Conservation (phyloP, 2,113 vertebrate species). For the Apus apus region DNA sequence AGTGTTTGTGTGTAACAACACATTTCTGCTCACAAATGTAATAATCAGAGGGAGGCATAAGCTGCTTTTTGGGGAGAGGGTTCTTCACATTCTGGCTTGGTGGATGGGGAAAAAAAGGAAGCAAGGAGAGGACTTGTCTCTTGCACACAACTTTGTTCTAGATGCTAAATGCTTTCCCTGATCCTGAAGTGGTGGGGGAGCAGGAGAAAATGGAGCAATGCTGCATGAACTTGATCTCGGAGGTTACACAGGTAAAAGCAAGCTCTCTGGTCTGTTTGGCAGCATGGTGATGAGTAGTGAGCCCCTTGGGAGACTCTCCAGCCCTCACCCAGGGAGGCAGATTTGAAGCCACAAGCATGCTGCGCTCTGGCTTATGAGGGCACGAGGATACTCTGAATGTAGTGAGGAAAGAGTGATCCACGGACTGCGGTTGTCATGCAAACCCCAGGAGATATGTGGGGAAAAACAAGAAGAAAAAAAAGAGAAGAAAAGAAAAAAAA, state of each 20-base stretch:
- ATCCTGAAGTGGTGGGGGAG: neutral
- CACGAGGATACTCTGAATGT: neutral
- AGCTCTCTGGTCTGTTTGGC: neutral
- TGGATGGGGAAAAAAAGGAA: neutral
- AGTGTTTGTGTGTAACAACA: neutral
- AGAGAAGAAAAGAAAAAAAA: neutral
- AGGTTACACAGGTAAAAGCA: neutral
- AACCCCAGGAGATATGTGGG: neutral
- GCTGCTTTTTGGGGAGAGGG: neutral
- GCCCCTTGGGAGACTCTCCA: neutral
- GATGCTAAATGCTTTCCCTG: neutral
- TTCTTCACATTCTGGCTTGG: neutral
- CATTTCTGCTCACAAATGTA: neutral
- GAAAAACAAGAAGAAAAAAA: too few species aligned
- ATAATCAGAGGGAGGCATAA: neutral
- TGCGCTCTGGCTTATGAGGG: neutral
- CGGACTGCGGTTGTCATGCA: neutral
- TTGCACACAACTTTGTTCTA: neutral
- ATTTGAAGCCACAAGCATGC: neutral
- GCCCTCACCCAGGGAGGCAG: neutral
- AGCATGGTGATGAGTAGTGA: accelerated
- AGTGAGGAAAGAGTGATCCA: neutral
- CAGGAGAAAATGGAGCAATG: neutral
- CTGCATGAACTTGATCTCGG: neutral
- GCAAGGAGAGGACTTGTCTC: accelerated